These are phyloP conservation scores for Drosophila sproati DNA, from an alignment of 1,140 invertebrate species.

Conservation along the genomic window DNA sequence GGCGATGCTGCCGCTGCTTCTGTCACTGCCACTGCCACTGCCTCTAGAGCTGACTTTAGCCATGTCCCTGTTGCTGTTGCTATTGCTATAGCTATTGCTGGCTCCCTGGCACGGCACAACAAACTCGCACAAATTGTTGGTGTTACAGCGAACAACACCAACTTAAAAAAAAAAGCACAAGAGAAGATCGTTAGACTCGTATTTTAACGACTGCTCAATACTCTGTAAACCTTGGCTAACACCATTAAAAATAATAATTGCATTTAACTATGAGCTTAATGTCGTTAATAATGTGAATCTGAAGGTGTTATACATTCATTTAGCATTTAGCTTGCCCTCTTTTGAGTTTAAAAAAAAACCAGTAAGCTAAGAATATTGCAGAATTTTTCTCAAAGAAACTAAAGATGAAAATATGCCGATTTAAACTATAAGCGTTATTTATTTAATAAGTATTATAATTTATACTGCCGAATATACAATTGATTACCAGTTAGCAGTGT, in stretches of 20 bases:
- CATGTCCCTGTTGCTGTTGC: not conserved
- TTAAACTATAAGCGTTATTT: no score
- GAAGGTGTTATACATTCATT: no score
- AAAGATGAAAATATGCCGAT: no score
- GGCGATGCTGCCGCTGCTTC: conserved; percentile 28
- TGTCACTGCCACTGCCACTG: not conserved
- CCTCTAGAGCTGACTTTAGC: not conserved
- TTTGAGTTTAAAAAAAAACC: no score
- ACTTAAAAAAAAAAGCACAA: conserved; percentile 1
- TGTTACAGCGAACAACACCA: conserved; percentile 32
- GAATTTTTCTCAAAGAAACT: no score
- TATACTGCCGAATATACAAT: not conserved
- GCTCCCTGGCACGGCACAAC: conserved; percentile 48
- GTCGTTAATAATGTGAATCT: no score
- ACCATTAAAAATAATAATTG: no score
- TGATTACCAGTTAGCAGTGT: not conserved
- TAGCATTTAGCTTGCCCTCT: no score
- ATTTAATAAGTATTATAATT: no score
- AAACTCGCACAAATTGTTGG: conserved; percentile 58
- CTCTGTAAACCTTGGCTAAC: not conserved
- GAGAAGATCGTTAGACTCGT: not conserved
- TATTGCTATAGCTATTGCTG: not conserved
- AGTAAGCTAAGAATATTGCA: no score
- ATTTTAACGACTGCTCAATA: not conserved
- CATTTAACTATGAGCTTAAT: no score